Percentiles rank a stretch among this genome's conserved stretches.
Evolutionary conservation across 1,140 invertebrate genomes (phyloP).

Genomic region (Colletes latitarsis): DNA sequence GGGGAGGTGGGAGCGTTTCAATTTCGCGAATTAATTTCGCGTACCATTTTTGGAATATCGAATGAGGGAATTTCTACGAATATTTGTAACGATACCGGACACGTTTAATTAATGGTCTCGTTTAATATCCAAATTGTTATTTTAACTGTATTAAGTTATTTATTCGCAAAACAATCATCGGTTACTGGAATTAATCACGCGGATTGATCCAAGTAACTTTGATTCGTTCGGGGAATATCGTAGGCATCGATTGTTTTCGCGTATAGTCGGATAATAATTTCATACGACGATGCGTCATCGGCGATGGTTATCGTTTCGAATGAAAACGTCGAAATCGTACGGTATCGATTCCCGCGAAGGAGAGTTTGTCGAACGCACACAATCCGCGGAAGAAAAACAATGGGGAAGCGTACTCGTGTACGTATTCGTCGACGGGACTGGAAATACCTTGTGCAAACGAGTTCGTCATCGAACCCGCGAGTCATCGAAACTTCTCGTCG

Average conservation of each 20-base stretch:
- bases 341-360: slow-evolving; percentile 30
- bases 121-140: too few species aligned
- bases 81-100: too few species aligned
- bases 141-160: too few species aligned
- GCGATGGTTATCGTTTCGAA: slow-evolving; percentile 42
- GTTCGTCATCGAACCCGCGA: slow-evolving; percentile 28
- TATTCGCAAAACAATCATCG: too few species aligned
- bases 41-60: too few species aligned
- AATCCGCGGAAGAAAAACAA: slow-evolving; percentile 14
- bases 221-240: too few species aligned
- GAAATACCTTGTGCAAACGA: slow-evolving; percentile 27
- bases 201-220: too few species aligned
- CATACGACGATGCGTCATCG: slow-evolving; percentile 38
- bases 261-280: not conserved
- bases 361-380: slow-evolving; percentile 15
- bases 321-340: slow-evolving; percentile 27
- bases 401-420: not conserved
- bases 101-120: too few species aligned
- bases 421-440: slow-evolving; percentile 16
- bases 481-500: slow-evolving; percentile 11
- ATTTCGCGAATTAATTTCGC: too few species aligned
- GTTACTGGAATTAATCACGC: too few species aligned
- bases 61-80: too few species aligned
- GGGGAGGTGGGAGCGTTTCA: too few species aligned
- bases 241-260: not conserved